phyloP scores from a whole-genome alignment of 2,888 invertebrate genomes.

The Ectropis crepuscularia region DNA sequence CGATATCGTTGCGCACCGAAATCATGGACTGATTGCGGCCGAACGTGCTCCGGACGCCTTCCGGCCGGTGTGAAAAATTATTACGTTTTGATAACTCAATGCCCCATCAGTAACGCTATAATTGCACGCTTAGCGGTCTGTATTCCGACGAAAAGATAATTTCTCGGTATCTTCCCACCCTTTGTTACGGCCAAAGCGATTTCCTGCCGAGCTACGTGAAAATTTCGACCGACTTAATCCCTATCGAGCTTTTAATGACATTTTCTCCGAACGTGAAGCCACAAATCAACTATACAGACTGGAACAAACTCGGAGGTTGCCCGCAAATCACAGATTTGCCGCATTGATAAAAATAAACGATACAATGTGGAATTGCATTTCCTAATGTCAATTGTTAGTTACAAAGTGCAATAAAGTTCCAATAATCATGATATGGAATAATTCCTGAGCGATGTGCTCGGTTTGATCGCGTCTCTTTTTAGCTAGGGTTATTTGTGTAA shows the following conservation, averaged over 20 bases:
- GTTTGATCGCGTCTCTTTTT: conserved; percentile 60
- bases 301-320: conserved; percentile 66
- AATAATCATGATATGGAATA: conserved; percentile 81
- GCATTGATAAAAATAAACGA: conserved; percentile 83
- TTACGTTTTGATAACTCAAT: conserved; percentile 82
- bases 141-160: conserved; percentile 78
- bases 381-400: conserved; percentile 86
- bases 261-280: conserved; percentile 75
- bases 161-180: conserved; percentile 81
- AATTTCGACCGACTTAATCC: conserved; percentile 80
- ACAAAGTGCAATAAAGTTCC: conserved; percentile 85
- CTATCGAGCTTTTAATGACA: conserved; percentile 82
- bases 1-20: conserved; percentile 58
- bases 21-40: conserved; percentile 69
- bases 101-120: conserved; percentile 79
- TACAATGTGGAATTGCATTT: conserved; percentile 84
- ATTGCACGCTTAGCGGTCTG: conserved; percentile 82
- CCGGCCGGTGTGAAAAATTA: conserved; percentile 81
- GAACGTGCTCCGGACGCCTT: conserved; percentile 80
- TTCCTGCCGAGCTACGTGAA: conserved; percentile 81
- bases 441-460: conserved; percentile 78
- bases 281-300: conserved; percentile 69
- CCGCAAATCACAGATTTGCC: conserved; percentile 84
- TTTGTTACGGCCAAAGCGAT: conserved; percentile 80
- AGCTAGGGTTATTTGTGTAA: conserved; percentile 43